Base-by-base conservation (phyloP, 2,113 vertebrate species). In the Argyrosomus japonicus region DNA sequence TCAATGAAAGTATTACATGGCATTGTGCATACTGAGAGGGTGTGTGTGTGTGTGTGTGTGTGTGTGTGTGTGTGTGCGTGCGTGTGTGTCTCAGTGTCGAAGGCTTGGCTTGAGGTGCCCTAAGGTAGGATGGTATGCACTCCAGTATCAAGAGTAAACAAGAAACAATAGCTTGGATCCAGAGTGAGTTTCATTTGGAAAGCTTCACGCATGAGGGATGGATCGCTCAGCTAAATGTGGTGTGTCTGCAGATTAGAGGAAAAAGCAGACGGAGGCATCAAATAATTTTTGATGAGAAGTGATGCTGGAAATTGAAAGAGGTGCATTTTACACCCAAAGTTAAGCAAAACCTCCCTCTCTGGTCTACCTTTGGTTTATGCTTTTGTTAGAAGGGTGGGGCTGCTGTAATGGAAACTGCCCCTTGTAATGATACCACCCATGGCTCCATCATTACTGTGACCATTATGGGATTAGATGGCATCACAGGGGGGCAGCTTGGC, bases 391-490 rank as follows among this genome's bases (percentile, higher is more conserved):
- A 13, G 40, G 76, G 45, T 73, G 63, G 68, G 67, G 80, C 43
- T 43, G 79, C 79, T 89, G 86, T 88, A 83, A 89, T 88, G 84
- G 86, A 83, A 93, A 91, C 84, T 68, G 71, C 67, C 86, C 81
- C 75, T 68, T 80, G 65, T 88, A 91, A 90, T 90, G 87, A 90
- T 56, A 54, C 87, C 87, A 88, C 88, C 91, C 84, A 76, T 81
- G 72, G 87, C 77, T 85, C 58, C n/a, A 29, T 81, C 86, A 88
- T 91, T 90, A 91, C 68, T 32, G 62, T 77, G 79, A 87, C 85
- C 76, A 91, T 93, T 90, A 89, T 75, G 78, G 82, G 75, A 88
- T 93, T 88, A 91, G 83, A 91, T 81, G 50, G 79, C 81, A 74
- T 79, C 88, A 51, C 71, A 8, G 84, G 85, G 87, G 87, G 82